phyloP scores from a whole-genome alignment of 2,888 invertebrate species.

The Hemithea aestivaria region DNA sequence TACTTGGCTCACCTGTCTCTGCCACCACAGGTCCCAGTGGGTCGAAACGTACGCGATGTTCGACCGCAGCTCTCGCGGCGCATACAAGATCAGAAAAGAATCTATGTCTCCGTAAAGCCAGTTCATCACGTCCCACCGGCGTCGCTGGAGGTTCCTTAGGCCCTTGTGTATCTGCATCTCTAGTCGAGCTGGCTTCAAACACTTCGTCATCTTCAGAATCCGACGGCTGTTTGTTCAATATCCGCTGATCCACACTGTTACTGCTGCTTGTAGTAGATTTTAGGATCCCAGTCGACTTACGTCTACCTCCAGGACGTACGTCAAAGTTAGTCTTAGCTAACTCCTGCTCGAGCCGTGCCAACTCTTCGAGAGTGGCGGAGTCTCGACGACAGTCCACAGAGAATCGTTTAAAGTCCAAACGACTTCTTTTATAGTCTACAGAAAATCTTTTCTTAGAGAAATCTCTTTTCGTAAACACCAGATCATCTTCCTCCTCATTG shows the following conservation, averaged over 20 bases:
- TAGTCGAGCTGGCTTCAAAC: constrained; percentile 70
- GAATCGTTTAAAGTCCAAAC: constrained; percentile 65
- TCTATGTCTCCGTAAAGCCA: constrained; percentile 86
- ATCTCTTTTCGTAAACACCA: constrained; percentile 49
- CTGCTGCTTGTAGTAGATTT: constrained; percentile 64
- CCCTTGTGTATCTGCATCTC: constrained; percentile 66
- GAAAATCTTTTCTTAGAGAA: constrained; percentile 62
- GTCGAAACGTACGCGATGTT: constrained; percentile 87
- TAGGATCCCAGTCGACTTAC: constrained; percentile 69
- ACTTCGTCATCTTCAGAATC: constrained; percentile 81
- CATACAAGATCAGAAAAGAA: constrained; percentile 88
- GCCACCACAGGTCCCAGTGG: constrained; percentile 84
- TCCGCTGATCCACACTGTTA: constrained; percentile 49
- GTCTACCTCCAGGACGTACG: constrained; percentile 51
- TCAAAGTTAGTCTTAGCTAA: constrained; percentile 66
- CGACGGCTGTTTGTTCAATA: constrained; percentile 38
- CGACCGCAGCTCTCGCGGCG: constrained; percentile 84
- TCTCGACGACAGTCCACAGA: constrained; percentile 66
- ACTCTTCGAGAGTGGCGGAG: constrained; percentile 61
- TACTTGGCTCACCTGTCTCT: constrained; percentile 69
- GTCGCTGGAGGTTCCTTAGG: constrained; percentile 85
- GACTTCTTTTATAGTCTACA: constrained; percentile 61
- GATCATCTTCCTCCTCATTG: constrained; percentile 46
- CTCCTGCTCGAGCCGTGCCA: constrained; percentile 60
- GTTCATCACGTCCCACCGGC: constrained; percentile 87